Base-by-base conservation (phyloP, 2,888 invertebrate genomes). In the Zootermopsis nevadensis region DNA sequence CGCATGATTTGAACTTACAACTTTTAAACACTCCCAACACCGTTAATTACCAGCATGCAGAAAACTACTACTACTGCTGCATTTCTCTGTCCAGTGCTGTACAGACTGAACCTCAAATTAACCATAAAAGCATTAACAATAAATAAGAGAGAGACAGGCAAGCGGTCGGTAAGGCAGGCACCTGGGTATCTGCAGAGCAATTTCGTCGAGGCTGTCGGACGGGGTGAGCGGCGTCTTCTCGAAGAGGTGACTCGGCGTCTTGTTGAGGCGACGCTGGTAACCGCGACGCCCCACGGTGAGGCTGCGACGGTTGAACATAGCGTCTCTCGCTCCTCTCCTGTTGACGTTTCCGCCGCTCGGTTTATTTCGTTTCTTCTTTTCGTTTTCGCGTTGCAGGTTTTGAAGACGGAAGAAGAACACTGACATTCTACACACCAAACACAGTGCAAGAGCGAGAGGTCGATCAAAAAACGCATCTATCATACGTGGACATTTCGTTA, bases 381-480 rank as follows among this genome's bases (percentile, higher is more conserved):
- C 96, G 91, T 95, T 95, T 89, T 95, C 95, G 86, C 97, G 94
- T 90, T 94, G 96, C 89, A 95, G 93, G 92, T 96, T 96, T 93
- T 96, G 97, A 90, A 97, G 94, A 88, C 97, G 97, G 91, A 97
- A 97, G 95, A 97, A 97, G 93, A 97, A 97, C 93, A 97, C 94
- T 93, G 97, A 97, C 97, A 97, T 97, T 92, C 84, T 84, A 80
- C 60, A 67, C 33, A 74, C 76, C 80, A 67, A 66, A 42, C 69
- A 74, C 74, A 74, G 74, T 38, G 74, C 74, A 74, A 42, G 38
- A 38, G 74, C 74, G 38, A 69, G 33, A 69, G 33, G 69, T 69
- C 33, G 69, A 69, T 69, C 24, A 69, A 69, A n/a, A 38, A 69
- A 69, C 0, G 33, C 69, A 69, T 30, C 27, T 66, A 66, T 66